Percentiles rank a stretch among this genome's conserved stretches.
These are phyloP conservation scores for Corythaixoides concolor DNA, from an alignment of 2,113 vertebrate genomes.

Conservation along the genomic window DNA sequence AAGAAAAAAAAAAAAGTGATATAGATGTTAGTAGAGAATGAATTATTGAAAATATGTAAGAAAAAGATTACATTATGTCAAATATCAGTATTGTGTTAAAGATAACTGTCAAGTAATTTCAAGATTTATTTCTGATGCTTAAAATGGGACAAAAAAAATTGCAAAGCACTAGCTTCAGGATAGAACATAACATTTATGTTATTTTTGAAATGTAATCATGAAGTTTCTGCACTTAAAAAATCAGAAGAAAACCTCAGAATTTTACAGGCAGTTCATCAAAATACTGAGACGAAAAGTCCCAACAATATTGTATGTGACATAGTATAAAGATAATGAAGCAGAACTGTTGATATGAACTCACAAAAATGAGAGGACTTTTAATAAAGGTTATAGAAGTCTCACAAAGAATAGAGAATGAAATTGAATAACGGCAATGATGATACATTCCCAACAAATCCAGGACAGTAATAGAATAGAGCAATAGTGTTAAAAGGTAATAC, in stretches of 20 bases:
- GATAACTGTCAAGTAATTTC: background rate
- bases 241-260: background rate
- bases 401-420: background rate
- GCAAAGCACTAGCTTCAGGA: background rate
- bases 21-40: background rate
- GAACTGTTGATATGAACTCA: background rate
- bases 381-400: background rate
- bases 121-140: background rate
- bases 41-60: background rate
- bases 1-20: background rate
- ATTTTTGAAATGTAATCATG: background rate
- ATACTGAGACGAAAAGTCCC: background rate
- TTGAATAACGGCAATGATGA: background rate
- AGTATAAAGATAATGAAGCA: background rate
- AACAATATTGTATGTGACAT: background rate
- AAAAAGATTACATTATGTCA: background rate
- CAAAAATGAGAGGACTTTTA: background rate
- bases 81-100: background rate
- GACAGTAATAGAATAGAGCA: background rate
- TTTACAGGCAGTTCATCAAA: background rate
- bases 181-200: background rate
- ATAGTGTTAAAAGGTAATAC: slow-evolving; percentile 7
- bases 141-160: background rate
- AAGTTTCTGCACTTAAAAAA: background rate
- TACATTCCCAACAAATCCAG: background rate